Percentiles rank a stretch among this genome's conserved stretches.
These are phyloP conservation scores for Chrysocyon brachyurus DNA, from an alignment of 2,797 vertebrate genomes.

Conservation along the genomic window DNA sequence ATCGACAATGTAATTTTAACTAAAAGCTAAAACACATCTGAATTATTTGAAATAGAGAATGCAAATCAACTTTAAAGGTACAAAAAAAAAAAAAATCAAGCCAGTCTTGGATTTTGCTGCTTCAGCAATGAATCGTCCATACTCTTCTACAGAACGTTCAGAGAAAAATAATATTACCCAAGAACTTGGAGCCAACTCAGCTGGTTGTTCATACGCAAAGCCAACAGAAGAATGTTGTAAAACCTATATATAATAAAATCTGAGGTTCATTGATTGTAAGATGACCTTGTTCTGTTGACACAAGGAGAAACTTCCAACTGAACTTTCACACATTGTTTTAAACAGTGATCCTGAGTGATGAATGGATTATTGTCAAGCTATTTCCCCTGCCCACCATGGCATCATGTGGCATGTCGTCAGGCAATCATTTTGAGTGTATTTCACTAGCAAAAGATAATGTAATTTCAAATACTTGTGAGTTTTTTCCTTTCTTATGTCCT, in stretches of 20 bases:
- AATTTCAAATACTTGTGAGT: neutral
- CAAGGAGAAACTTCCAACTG: neutral
- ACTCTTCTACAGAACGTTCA: neutral
- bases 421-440: neutral
- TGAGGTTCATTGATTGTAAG: neutral
- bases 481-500: neutral
- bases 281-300: neutral
- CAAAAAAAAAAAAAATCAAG: neutral
- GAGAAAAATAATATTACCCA: neutral
- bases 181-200: neutral
- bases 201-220: neutral
- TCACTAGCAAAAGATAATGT: neutral
- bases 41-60: conserved; percentile 3
- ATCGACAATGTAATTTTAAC: neutral
- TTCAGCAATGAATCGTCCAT: neutral
- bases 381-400: neutral
- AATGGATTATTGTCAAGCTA: neutral
- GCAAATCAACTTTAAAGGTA: neutral
- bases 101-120: neutral
- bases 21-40: neutral
- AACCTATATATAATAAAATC: neutral
- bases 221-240: neutral
- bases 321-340: neutral
- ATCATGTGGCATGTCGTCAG: neutral
- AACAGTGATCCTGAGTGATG: neutral